Base-by-base conservation (phyloP, 2,113 vertebrate species). In the Myotis brandtii region DNA sequence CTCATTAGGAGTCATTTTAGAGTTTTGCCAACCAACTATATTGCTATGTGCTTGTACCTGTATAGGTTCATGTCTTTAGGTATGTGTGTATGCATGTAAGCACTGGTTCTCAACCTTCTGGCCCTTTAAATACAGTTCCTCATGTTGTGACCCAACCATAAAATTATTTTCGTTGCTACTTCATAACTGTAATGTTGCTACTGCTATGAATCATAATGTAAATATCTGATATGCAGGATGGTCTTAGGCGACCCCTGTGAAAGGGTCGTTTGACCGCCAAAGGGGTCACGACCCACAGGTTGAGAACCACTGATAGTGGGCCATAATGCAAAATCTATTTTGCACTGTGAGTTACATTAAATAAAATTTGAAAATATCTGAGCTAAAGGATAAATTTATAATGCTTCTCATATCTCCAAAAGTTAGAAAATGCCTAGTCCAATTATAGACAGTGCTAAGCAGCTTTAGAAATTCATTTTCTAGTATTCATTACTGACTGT, bases 401-500 rank as follows among this genome's bases (percentile, higher is more conserved):
- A 20, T 85, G 16, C 13, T 62, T 81, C 40, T 95, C 30, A 20
- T 64, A 46, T 66, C 94, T 10, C 8, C 13, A 5, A 10, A 75
- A 40, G 13, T 83, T 72, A 89, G 30, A 11, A 89, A 86, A 50
- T 83, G 3, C 4, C 73, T 70, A 37, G 8, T 77, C 0, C 7
- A 87, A n/a, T 66, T 23, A 48, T n/a, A 81, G 12, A 66, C 6
- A 86, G 12, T 66, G 27, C 16, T 81, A 76, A 83, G 5, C 10
- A 37, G n/a, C 87, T 95, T 94, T 85, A 84, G 18, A 86, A 86
- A 87, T 91, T 76, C 23, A 62, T 75, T 52, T 75, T n/a, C 21
- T 27, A 20, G 25, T 93, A 46, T 81, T 66, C 12, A 56, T 80
- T 80, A 70, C 20, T 37, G 14, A 43, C 20, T 88, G 13, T 18